Percentiles rank a stretch among this genome's conserved stretches.
These are phyloP conservation scores for Lacerta viridis DNA, from an alignment of 2,797 vertebrate species.

Conservation along the genomic window DNA sequence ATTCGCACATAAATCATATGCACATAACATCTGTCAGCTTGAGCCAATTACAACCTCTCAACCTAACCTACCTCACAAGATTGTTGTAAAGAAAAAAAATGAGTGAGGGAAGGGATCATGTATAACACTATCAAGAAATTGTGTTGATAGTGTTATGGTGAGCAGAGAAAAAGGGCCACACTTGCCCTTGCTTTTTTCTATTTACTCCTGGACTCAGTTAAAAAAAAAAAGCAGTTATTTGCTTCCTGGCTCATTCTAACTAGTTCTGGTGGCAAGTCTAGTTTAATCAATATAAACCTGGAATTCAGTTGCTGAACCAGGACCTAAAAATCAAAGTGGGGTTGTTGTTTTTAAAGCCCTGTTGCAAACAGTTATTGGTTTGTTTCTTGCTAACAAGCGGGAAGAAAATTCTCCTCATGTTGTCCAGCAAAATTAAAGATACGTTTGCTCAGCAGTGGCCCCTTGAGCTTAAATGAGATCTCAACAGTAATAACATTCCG, in stretches of 20 bases:
- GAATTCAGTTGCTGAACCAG: background rate
- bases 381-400: background rate
- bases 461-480: constrained; percentile 10
- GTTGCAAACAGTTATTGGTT: background rate
- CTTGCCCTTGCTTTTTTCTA: background rate
- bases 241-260: background rate
- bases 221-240: background rate
- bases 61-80: too few relatives aligned
- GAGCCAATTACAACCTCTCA: too few relatives aligned
- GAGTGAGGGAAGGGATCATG: too few relatives aligned
- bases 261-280: background rate
- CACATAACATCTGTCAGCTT: too few relatives aligned
- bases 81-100: too few relatives aligned
- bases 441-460: background rate
- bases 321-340: background rate
- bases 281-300: background rate
- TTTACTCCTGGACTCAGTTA: background rate
- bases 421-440: constrained; percentile 32
- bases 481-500: background rate
- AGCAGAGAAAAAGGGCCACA: too few relatives aligned
- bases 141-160: too few relatives aligned
- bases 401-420: constrained; percentile 3
- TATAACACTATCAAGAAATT: too few relatives aligned
- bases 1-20: too few relatives aligned
- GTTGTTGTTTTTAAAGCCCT: background rate